phyloP scores from a whole-genome alignment of 2,113 vertebrate genomes.

The Lathamus discolor region DNA sequence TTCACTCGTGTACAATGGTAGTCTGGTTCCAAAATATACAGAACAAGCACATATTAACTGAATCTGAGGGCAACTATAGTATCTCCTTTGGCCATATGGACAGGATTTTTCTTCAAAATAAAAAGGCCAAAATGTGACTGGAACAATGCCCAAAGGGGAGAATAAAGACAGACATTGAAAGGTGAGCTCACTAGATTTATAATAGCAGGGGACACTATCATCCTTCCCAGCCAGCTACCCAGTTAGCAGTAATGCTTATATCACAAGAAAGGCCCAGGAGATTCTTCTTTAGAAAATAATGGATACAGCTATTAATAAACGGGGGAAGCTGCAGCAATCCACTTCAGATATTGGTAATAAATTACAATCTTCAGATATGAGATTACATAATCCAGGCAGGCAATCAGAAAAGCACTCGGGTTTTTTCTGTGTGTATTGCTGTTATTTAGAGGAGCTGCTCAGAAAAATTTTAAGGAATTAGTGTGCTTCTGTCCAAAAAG shows the following conservation, averaged over 20 bases:
- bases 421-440: neutral
- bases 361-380: constrained; percentile 21
- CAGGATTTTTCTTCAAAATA: constrained; percentile 50
- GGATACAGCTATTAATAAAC: constrained; percentile 23
- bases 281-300: constrained; percentile 48
- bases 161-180: constrained; percentile 52
- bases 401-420: neutral
- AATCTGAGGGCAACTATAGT: constrained; percentile 4
- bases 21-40: neutral
- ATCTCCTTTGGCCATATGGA: constrained; percentile 9
- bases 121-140: constrained; percentile 58
- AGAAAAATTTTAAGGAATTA: neutral
- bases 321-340: neutral
- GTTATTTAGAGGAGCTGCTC: neutral
- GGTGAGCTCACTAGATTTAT: constrained; percentile 56
- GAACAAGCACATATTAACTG: constrained; percentile 14
- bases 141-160: constrained; percentile 56
- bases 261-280: neutral
- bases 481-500: neutral
- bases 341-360: constrained; percentile 47
- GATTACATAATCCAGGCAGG: neutral
- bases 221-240: neutral
- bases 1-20: neutral
- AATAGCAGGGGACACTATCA: constrained; percentile 27
- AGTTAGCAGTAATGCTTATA: neutral